Evolutionary conservation across 2,888 invertebrate genomes (phyloP), one percentile per base, ranked within the genome.

Genomic region (Scaptomyza parva): DNA sequence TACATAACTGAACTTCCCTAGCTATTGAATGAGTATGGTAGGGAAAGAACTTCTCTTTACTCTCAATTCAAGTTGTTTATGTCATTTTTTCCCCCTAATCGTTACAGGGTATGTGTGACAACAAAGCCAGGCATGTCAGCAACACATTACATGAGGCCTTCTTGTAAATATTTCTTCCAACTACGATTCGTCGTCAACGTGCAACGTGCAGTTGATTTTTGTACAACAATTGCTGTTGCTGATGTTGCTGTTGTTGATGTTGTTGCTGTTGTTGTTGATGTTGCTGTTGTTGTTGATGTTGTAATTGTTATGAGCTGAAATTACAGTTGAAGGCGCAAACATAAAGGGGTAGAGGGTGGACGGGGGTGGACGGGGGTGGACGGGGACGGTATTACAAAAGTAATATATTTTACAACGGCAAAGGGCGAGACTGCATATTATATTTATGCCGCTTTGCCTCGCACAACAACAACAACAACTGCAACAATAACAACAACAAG

Each of bases 261-360:
- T n/a, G n/a, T n/a, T n/a, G 33, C 7, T 14, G 35, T 17, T 35
- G 33, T 3, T 35, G 33, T 78, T 67, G 76, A 55, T 73, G 76
- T 86, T 28, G 33, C 7, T 14, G 35, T 17, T 35, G 33, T 3
- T 35, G 33, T 35, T 8, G 17, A 9, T 37, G 80, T 68, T 85
- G 82, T 85, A 82, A 86, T 86, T 78, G 85, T 82, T 86, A 82
- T 85, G 87, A 78, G 87, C 73, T 76, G 67, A 87, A 82, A 82
- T 85, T 85, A 82, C 68, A 76, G 73, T 55, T 37, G 50, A 60
- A 17, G 48, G 48, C 33, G 33, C 11, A 9, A 30, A 30, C 47
- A n/a, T n/a, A 8, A 17, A 18, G 18, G 14, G n/a, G 6, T 26
- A 30, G 9, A 30, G 18, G 5, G 14, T 8, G 37, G 2, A 17